phyloP scores from a whole-genome alignment of 2,888 invertebrate genomes.

The Tipula confusa region DNA sequence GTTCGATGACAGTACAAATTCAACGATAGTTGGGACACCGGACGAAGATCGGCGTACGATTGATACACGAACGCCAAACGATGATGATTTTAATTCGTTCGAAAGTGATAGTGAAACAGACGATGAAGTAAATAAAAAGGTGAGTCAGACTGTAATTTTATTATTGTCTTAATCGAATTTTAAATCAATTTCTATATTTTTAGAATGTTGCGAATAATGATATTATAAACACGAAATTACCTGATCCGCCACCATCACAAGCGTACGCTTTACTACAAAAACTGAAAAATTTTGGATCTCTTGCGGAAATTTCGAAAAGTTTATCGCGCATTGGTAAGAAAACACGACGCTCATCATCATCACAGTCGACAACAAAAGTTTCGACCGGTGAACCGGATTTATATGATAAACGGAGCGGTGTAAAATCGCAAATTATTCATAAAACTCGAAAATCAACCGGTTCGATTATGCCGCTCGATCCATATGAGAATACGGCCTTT shows the following conservation, averaged over 20 bases:
- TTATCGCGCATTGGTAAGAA: conserved; percentile 54
- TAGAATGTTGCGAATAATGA: conserved; percentile 53
- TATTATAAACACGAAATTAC: conserved; percentile 54
- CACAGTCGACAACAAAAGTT: conserved; percentile 37
- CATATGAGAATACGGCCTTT: conserved; percentile 43
- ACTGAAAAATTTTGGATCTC: conserved; percentile 45
- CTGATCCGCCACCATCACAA: conserved; percentile 58
- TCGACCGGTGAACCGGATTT: conserved; percentile 38
- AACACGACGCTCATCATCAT: conserved; percentile 21
- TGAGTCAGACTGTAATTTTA: conserved; percentile 36
- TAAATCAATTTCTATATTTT: not conserved
- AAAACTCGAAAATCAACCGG: conserved; percentile 29
- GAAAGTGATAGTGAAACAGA: conserved; percentile 59
- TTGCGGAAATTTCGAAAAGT: conserved; percentile 44
- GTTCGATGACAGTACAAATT: not conserved
- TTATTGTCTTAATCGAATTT: conserved; percentile 20
- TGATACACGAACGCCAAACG: conserved; percentile 39
- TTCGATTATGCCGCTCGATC: conserved; percentile 36
- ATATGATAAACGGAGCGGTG: conserved; percentile 33
- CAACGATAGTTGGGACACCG: conserved; percentile 31
- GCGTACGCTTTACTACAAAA: conserved; percentile 66
- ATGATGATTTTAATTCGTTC: conserved; percentile 68
- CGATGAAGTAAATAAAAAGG: conserved; percentile 44
- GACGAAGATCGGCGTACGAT: conserved; percentile 33
- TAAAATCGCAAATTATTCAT: conserved; percentile 30